Percentiles rank a stretch among this genome's conserved stretches.
phyloP scores from a whole-genome alignment of 2,888 invertebrate species.

The Adelognathus sp. region DNA sequence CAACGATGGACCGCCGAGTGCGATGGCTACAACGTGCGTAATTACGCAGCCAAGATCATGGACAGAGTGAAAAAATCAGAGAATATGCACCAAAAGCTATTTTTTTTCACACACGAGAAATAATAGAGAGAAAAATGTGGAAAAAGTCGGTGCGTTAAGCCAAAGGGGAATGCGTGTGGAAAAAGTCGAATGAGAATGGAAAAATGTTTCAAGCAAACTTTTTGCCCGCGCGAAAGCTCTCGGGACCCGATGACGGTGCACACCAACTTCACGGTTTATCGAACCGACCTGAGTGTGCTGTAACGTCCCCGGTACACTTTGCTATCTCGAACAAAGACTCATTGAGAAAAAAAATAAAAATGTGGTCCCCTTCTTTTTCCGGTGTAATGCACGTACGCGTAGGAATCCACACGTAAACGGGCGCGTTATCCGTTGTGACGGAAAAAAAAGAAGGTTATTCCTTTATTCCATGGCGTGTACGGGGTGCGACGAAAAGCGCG shows the following conservation, averaged over 20 bases:
- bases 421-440: background rate
- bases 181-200: slow-evolving; percentile 7
- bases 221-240: slow-evolving; percentile 13
- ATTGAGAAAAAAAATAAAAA: slow-evolving; percentile 32
- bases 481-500: background rate
- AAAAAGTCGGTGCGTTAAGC: background rate
- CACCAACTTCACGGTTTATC: slow-evolving; percentile 42
- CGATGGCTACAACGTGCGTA: slow-evolving; percentile 29
- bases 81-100: slow-evolving; percentile 12
- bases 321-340: slow-evolving; percentile 15
- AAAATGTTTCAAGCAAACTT: slow-evolving; percentile 45
- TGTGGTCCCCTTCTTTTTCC: background rate
- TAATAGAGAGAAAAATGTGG: background rate
- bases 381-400: background rate
- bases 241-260: slow-evolving; percentile 21
- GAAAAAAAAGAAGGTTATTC: background rate
- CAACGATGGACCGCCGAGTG: slow-evolving; percentile 1
- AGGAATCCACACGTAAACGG: background rate
- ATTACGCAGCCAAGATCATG: slow-evolving; percentile 23
- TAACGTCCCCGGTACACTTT: slow-evolving; percentile 5
- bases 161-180: background rate
- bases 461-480: slow-evolving; percentile 6
- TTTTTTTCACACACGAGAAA: slow-evolving; percentile 28
- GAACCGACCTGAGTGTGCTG: slow-evolving; percentile 20
- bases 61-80: slow-evolving; percentile 30